These are phyloP conservation scores for Argyrosomus japonicus DNA, from an alignment of 2,113 vertebrate genomes.

Conservation along the genomic window DNA sequence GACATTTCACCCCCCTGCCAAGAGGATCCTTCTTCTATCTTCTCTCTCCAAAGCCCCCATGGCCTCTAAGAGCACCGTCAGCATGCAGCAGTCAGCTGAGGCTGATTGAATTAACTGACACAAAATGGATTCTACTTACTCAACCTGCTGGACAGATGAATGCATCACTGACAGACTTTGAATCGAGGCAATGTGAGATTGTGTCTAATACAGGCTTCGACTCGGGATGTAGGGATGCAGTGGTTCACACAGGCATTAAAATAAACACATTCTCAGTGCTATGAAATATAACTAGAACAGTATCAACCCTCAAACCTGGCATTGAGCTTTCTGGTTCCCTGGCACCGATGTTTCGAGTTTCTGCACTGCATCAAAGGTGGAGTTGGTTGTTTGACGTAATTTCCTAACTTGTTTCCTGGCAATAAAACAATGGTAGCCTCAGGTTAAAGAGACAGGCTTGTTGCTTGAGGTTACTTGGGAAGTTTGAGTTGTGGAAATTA, in stretches of 20 bases:
- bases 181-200: slow-evolving; percentile 36
- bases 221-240: slow-evolving; percentile 13
- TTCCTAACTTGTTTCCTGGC: slow-evolving; percentile 50
- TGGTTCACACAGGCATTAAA: slow-evolving; percentile 39
- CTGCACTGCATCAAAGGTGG: slow-evolving; percentile 35
- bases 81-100: slow-evolving; percentile 62
- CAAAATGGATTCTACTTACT: slow-evolving; percentile 65
- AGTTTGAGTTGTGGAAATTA: slow-evolving; percentile 63
- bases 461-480: slow-evolving; percentile 47
- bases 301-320: slow-evolving; percentile 34
- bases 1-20: slow-evolving; percentile 66
- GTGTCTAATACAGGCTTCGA: slow-evolving; percentile 32
- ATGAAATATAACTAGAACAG: slow-evolving; percentile 37
- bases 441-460: slow-evolving; percentile 43
- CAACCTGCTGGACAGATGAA: slow-evolving; percentile 65
- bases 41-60: slow-evolving; percentile 43
- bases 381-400: slow-evolving; percentile 39
- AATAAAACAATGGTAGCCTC: slow-evolving; percentile 39
- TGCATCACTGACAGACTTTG: slow-evolving; percentile 53
- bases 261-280: slow-evolving; percentile 40
- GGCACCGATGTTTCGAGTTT: slow-evolving; percentile 40
- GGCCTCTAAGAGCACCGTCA: slow-evolving; percentile 60
- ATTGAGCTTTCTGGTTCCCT: not conserved
- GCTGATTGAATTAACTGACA: slow-evolving; percentile 71
- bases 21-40: slow-evolving; percentile 62